Conservation (phyloP, 1,140 invertebrate species). For the Vanessa atalanta region DNA sequence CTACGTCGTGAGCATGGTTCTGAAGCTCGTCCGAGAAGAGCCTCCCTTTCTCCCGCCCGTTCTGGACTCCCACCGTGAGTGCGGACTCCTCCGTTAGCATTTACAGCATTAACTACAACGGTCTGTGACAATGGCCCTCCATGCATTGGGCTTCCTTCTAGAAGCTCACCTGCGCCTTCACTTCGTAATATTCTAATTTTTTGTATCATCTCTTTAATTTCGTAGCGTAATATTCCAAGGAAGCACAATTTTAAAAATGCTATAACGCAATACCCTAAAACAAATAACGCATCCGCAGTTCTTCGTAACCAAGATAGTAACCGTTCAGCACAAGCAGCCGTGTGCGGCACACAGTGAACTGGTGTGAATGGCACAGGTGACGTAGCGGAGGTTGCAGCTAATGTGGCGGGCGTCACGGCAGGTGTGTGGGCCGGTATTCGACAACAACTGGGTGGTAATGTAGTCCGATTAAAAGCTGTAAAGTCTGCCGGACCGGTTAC, state of each 20-base stretch:
- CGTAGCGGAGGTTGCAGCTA: constrained; percentile 84
- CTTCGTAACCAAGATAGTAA: constrained; percentile 87
- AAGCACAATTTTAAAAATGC: constrained; percentile 95
- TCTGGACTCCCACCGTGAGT: constrained; percentile 72
- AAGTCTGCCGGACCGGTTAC: constrained; percentile 87
- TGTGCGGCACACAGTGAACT: constrained; percentile 68
- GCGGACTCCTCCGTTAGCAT: constrained; percentile 76
- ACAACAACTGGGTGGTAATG: constrained; percentile 81
- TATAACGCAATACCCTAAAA: constrained; percentile 93
- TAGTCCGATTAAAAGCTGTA: constrained; percentile 68
- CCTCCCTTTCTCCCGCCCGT: constrained; percentile 80
- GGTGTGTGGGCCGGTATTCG: constrained; percentile 71
- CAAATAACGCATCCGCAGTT: constrained; percentile 90
- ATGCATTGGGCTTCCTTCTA: constrained; percentile 75
- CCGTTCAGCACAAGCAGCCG: constrained; percentile 85
- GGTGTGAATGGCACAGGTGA: constrained; percentile 80
- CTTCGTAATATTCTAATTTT: constrained; percentile 87
- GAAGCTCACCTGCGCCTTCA: constrained; percentile 76
- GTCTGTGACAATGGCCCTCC: constrained; percentile 75
- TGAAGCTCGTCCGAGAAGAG: constrained; percentile 78
- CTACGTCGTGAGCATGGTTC: constrained; percentile 79
- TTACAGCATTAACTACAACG: constrained; percentile 76
- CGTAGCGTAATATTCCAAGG: constrained; percentile 91
- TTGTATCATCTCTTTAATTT: constrained; percentile 94
- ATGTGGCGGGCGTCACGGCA: constrained; percentile 79